phyloP scores from a whole-genome alignment of 2,888 invertebrate genomes.

The Hirtodrosophila trivittata region DNA sequence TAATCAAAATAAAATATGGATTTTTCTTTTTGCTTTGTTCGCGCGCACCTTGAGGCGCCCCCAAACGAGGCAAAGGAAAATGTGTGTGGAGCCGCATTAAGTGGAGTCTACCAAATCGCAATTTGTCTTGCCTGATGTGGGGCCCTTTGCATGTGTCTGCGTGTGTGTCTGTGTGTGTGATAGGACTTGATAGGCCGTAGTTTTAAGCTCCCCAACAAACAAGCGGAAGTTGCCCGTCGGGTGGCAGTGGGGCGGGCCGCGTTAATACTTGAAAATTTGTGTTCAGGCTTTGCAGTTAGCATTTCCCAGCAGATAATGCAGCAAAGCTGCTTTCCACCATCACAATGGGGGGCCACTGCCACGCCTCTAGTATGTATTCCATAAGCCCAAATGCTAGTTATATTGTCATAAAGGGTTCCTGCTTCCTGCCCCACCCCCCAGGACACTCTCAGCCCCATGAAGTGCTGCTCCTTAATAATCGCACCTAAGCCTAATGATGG shows the following conservation, averaged over 20 bases:
- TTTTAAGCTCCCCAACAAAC: constrained; percentile 69
- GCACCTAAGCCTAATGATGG: too few relatives aligned
- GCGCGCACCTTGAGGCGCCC: constrained; percentile 3
- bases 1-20: constrained; percentile 78
- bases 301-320: constrained; percentile 55
- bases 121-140: constrained; percentile 70
- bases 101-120: constrained; percentile 75
- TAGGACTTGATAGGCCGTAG: constrained; percentile 46
- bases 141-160: constrained; percentile 1
- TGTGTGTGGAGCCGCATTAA: constrained; percentile 44
- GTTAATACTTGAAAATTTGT: constrained; percentile 74
- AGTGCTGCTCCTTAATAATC: too few relatives aligned
- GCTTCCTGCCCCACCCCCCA: too few relatives aligned
- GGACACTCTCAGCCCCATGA: too few relatives aligned
- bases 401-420: background rate
- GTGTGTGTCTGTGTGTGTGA: constrained; percentile 18
- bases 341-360: constrained; percentile 24
- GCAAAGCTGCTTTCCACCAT: constrained; percentile 56
- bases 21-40: constrained; percentile 59
- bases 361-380: background rate
- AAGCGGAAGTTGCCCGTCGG: constrained; percentile 65
- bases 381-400: constrained; percentile 1
- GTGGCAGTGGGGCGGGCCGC: constrained; percentile 3
- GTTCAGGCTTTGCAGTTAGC: constrained; percentile 56
- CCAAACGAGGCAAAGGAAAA: background rate